These are phyloP conservation scores for Euura saliciscinereae DNA, from an alignment of 1,140 invertebrate species.

Conservation along the genomic window DNA sequence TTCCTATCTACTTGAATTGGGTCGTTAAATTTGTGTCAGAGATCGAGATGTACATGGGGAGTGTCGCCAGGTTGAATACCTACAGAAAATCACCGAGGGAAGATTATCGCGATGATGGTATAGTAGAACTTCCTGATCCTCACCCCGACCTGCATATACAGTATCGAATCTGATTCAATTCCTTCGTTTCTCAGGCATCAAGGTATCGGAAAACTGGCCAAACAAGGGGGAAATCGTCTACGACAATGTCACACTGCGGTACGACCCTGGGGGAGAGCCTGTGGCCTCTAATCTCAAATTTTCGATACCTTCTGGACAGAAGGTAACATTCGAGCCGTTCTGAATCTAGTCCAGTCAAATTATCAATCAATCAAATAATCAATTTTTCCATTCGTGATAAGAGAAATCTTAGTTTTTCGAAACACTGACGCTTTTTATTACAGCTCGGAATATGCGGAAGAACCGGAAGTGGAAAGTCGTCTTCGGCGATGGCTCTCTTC, in stretches of 20 bases:
- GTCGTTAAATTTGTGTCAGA: slow-evolving; percentile 81
- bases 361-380: neutral
- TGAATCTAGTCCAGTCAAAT: neutral
- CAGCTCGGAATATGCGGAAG: slow-evolving; percentile 81
- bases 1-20: slow-evolving; percentile 83
- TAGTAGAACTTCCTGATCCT: neutral
- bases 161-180: neutral
- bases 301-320: slow-evolving; percentile 69
- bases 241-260: slow-evolving; percentile 70
- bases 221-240: slow-evolving; percentile 73
- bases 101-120: slow-evolving; percentile 63
- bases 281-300: slow-evolving; percentile 71
- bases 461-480: slow-evolving; percentile 82
- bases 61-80: slow-evolving; percentile 73
- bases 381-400: neutral
- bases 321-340: slow-evolving; percentile 56
- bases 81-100: slow-evolving; percentile 66
- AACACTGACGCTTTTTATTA: slow-evolving; percentile 13
- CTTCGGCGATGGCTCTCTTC: slow-evolving; percentile 73
- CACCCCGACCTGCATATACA: neutral
- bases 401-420: neutral
- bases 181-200: slow-evolving; percentile 51
- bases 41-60: slow-evolving; percentile 80
- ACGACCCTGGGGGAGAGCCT: slow-evolving; percentile 65
- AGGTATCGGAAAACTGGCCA: slow-evolving; percentile 70